Percentiles rank a stretch among this genome's conserved stretches.
Evolutionary conservation across 1,140 invertebrate species (phyloP).

Genomic region (Metopolophium dirhodum): DNA sequence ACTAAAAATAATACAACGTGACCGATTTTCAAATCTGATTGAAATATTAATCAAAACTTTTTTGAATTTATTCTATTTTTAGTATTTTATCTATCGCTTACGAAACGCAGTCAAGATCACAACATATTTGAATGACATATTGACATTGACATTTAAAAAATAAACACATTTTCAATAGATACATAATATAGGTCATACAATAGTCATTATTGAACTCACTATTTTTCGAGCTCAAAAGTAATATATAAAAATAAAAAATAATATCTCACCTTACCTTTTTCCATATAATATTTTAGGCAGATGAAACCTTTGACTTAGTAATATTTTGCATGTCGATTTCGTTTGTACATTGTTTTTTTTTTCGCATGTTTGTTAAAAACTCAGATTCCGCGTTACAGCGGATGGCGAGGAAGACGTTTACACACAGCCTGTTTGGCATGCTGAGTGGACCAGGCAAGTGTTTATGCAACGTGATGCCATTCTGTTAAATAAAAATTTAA

Average conservation of each 20-base stretch:
- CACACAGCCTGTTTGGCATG: slow-evolving; percentile 68
- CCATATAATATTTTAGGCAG: background rate
- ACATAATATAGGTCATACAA: background rate
- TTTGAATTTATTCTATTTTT: background rate
- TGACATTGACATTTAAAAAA: background rate
- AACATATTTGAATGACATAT: background rate
- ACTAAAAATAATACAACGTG: background rate
- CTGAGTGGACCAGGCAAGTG: slow-evolving; percentile 71
- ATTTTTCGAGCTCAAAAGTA: background rate
- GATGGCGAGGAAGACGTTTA: slow-evolving; percentile 59
- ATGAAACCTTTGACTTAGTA: slow-evolving; percentile 1
- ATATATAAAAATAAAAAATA: background rate
- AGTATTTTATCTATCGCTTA: background rate
- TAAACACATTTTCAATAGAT: background rate
- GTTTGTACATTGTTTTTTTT: slow-evolving; percentile 46
- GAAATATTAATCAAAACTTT: background rate
- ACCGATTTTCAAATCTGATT: background rate
- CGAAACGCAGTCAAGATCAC: background rate
- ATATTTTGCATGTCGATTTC: slow-evolving; percentile 47
- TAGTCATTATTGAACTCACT: no score
- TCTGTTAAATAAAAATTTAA: background rate
- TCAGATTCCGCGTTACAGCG: slow-evolving; percentile 59
- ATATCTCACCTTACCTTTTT: background rate
- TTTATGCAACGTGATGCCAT: background rate
- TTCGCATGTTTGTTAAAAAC: slow-evolving; percentile 58